These are phyloP conservation scores for Manis crassicaudata DNA, from an alignment of 2,797 vertebrate genomes.

Conservation along the genomic window DNA sequence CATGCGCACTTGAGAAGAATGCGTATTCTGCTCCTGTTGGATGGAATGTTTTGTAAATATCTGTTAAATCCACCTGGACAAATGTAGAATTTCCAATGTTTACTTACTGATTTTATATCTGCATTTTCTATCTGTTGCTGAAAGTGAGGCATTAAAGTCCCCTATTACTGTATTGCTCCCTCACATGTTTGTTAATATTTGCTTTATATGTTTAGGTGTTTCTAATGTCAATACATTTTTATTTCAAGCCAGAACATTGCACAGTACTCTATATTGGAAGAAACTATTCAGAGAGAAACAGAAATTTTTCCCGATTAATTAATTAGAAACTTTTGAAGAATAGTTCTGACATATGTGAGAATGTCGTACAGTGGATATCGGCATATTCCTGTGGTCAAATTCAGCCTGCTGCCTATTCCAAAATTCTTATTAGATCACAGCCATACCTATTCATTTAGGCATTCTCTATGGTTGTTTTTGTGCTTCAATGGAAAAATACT, in stretches of 20 bases:
- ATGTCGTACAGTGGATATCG: not conserved
- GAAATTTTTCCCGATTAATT: not conserved
- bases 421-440: not conserved
- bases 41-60: not conserved
- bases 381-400: not conserved
- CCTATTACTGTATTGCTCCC: not conserved
- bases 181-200: not conserved
- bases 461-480: not conserved
- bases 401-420: not conserved
- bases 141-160: not conserved
- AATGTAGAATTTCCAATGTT: not conserved
- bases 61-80: not conserved
- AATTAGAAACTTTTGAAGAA: not conserved
- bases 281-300: not conserved
- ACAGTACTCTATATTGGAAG: not conserved
- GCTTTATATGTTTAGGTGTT: not conserved
- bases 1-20: not conserved
- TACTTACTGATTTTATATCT: not conserved
- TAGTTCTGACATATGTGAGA: not conserved
- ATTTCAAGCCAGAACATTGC: not conserved
- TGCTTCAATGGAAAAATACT: not conserved
- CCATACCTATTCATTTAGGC: not conserved
- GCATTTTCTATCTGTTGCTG: not conserved
- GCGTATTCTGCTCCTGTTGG: too few species aligned
- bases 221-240: not conserved